Conservation (phyloP, 2,113 vertebrate genomes). For the Xyliphius kryptos region DNA sequence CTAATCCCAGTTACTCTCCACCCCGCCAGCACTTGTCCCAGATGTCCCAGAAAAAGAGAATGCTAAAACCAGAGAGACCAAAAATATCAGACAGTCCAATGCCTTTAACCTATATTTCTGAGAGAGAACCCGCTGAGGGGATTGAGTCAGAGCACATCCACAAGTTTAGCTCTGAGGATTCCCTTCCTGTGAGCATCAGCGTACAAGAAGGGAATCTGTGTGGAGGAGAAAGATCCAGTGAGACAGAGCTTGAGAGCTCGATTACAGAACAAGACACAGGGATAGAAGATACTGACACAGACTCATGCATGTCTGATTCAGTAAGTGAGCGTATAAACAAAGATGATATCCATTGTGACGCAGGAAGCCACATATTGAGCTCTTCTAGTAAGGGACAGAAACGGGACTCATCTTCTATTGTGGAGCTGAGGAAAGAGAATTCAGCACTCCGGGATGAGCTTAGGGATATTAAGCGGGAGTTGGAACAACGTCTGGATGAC, state of each 20-base stretch:
- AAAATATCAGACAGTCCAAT: constrained; percentile 32
- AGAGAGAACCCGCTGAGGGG: constrained; percentile 68
- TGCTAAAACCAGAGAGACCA: constrained; percentile 25
- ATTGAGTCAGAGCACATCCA: constrained; percentile 63
- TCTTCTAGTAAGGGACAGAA: constrained; percentile 7
- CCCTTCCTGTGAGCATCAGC: constrained; percentile 40
- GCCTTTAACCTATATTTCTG: constrained; percentile 46
- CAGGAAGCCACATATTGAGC: background rate
- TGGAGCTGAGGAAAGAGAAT: constrained; percentile 55
- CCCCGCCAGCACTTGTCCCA: constrained; percentile 6
- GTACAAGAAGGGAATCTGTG: constrained; percentile 17
- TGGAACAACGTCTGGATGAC: constrained; percentile 62
- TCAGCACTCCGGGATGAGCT: constrained; percentile 53
- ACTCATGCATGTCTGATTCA: constrained; percentile 30
- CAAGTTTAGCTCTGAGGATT: constrained; percentile 29
- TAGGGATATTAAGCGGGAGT: constrained; percentile 51
- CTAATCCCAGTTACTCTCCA: constrained; percentile 30
- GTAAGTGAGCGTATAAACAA: constrained; percentile 5
- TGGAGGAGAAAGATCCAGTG: constrained; percentile 19
- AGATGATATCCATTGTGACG: constrained; percentile 10
- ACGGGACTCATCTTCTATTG: constrained; percentile 11
- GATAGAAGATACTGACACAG: constrained; percentile 33
- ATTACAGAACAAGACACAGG: constrained; percentile 30
- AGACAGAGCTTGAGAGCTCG: constrained; percentile 18
- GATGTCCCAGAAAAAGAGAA: no score